phyloP scores from a whole-genome alignment of 2,113 vertebrate species.

The Micronycteris hirsuta region DNA sequence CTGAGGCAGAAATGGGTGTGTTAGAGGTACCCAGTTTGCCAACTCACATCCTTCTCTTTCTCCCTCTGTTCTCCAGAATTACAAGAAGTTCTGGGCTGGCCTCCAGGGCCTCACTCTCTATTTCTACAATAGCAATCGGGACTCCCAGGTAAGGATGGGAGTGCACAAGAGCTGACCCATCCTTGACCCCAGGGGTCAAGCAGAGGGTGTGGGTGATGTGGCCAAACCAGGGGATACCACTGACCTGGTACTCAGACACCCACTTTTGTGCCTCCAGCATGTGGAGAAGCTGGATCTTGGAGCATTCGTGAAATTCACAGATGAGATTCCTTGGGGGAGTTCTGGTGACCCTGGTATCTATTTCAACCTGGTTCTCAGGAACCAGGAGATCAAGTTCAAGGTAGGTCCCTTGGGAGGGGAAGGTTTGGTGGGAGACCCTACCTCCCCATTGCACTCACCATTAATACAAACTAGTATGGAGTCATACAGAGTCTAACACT shows the following conservation, averaged over 20 bases:
- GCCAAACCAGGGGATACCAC: background rate
- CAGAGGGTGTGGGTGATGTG: too few species aligned
- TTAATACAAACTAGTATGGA: background rate
- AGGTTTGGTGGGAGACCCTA: background rate
- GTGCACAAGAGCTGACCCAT: background rate
- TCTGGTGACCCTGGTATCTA: constrained; percentile 61
- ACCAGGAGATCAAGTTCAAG: constrained; percentile 79
- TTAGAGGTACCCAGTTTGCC: background rate
- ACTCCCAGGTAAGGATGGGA: constrained; percentile 72
- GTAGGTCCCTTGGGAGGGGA: constrained; percentile 61
- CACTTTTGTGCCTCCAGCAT: constrained; percentile 74
- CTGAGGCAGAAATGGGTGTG: background rate
- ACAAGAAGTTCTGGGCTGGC: constrained; percentile 84
- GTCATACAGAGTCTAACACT: rapidly evolving
- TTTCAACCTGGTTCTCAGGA: constrained; percentile 75
- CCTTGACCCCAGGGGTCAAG: background rate
- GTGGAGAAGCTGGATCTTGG: constrained; percentile 84
- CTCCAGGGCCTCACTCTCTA: constrained; percentile 83
- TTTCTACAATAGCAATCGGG: constrained; percentile 83
- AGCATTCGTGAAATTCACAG: constrained; percentile 75
- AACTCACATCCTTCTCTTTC: background rate
- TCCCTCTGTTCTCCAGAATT: constrained; percentile 72
- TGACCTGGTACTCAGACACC: background rate
- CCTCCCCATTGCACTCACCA: background rate
- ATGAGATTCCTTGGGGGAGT: constrained; percentile 65